phyloP scores from a whole-genome alignment of 2,113 vertebrate genomes.

The Paramisgurnus dabryanus region DNA sequence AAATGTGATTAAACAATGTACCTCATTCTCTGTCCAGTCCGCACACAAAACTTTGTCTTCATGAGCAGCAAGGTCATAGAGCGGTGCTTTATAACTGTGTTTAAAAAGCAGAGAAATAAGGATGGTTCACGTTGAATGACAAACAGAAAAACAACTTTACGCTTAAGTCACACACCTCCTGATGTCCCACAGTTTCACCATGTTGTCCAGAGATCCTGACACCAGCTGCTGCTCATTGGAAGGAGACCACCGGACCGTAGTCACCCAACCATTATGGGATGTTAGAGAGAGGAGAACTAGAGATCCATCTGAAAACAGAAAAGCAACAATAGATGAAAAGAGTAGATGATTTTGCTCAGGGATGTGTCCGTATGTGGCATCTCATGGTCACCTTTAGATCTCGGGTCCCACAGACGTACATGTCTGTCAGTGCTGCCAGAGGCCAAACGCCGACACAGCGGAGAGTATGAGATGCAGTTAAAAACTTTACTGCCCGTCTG shows the following conservation, averaged over 20 bases:
- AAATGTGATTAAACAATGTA: slow-evolving; percentile 65
- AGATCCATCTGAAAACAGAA: slow-evolving; percentile 82
- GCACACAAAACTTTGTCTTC: slow-evolving; percentile 96
- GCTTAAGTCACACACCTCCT: slow-evolving; percentile 80
- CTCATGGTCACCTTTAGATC: slow-evolving; percentile 82
- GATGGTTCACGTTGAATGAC: neutral
- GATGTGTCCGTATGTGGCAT: neutral
- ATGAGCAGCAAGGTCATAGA: slow-evolving; percentile 95
- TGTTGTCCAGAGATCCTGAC: slow-evolving; percentile 93
- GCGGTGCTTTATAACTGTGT: slow-evolving; percentile 90
- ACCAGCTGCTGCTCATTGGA: slow-evolving; percentile 90
- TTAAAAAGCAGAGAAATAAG: slow-evolving; percentile 48
- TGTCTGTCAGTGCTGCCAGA: slow-evolving; percentile 94
- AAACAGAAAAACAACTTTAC: neutral
- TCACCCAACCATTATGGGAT: slow-evolving; percentile 97
- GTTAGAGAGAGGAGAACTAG: slow-evolving; percentile 91
- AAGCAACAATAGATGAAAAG: neutral
- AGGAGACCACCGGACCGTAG: slow-evolving; percentile 92
- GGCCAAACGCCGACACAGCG: slow-evolving; percentile 87
- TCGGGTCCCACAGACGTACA: slow-evolving; percentile 92
- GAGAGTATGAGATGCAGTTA: slow-evolving; percentile 91
- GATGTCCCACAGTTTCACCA: slow-evolving; percentile 97
- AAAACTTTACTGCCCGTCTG: slow-evolving; percentile 96
- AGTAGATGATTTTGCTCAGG: neutral
- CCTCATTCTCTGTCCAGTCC: slow-evolving; percentile 94